These are phyloP conservation scores for Acleris holmiana DNA, from an alignment of 2,888 invertebrate genomes.

Conservation along the genomic window DNA sequence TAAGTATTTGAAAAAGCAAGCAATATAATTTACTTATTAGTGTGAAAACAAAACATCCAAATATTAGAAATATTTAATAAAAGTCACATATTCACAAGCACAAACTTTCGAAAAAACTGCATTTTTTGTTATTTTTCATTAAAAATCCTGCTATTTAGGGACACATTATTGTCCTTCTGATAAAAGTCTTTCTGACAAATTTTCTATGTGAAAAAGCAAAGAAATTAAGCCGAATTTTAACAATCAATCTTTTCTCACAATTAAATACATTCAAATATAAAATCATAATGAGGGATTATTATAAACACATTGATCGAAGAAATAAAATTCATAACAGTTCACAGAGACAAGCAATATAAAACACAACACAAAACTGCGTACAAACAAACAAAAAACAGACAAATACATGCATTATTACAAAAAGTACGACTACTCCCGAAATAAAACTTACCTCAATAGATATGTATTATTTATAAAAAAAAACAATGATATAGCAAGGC, in stretches of 20 bases:
- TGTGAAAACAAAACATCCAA: neutral
- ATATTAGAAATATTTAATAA: slow-evolving; percentile 11
- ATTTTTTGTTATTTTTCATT: neutral
- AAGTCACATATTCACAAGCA: slow-evolving; percentile 5
- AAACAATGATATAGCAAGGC: neutral
- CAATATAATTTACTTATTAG: neutral
- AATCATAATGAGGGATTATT: neutral
- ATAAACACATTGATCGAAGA: neutral
- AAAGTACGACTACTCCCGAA: slow-evolving; percentile 40
- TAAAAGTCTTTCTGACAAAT: too few relatives aligned
- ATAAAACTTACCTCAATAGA: slow-evolving; percentile 1
- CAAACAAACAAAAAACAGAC: slow-evolving; percentile 39
- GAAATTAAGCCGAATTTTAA: too few relatives aligned
- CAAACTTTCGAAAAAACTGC: neutral
- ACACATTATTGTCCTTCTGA: too few relatives aligned
- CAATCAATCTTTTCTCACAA: too few relatives aligned
- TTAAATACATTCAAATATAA: too few relatives aligned
- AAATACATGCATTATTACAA: slow-evolving; percentile 40
- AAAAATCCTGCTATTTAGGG: too few relatives aligned
- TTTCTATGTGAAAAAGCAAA: too few relatives aligned
- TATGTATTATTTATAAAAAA: slow-evolving; percentile 6
- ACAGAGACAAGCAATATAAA: slow-evolving; percentile 38
- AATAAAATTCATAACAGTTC: slow-evolving; percentile 15
- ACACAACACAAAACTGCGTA: slow-evolving; percentile 32
- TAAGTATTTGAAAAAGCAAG: neutral